A percentile compares a stretch with the other conserved stretches of the same genome.
Conservation (phyloP, 2,888 invertebrate species). For the Drosophila limbata region DNA sequence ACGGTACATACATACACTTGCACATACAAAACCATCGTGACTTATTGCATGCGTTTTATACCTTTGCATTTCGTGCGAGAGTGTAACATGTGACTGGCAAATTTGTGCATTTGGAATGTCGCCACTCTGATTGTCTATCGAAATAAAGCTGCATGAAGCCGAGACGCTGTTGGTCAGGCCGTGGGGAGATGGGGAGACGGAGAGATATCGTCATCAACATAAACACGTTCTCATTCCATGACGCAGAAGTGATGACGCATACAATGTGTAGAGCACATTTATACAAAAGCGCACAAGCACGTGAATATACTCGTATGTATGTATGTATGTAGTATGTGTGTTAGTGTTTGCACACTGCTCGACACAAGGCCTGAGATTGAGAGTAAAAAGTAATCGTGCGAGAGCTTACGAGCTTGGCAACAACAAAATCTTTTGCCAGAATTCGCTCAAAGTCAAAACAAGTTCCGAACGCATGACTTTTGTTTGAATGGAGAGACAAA, state of each 20-base stretch:
- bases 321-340: constrained; percentile 1
- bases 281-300: constrained; percentile 5
- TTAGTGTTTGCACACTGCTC: constrained; percentile 12
- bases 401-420: constrained; percentile 69
- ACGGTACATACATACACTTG: not conserved
- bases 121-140: constrained; percentile 21
- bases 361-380: constrained; percentile 42
- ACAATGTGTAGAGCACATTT: constrained; percentile 9
- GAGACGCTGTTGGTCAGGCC: not conserved
- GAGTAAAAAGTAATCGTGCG: constrained; percentile 33
- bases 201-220: constrained; percentile 50
- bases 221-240: constrained; percentile 59
- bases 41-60: constrained; percentile 12
- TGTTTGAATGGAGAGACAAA: constrained; percentile 36
- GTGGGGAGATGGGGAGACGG: not conserved
- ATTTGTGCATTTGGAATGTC: constrained; percentile 44
- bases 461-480: constrained; percentile 51
- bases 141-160: constrained; percentile 8
- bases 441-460: constrained; percentile 49
- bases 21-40: constrained; percentile 27
- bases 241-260: constrained; percentile 72
- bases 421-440: constrained; percentile 61
- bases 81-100: constrained; percentile 48
- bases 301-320: not conserved
- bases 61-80: constrained; percentile 47